These are phyloP conservation scores for Eidolon helvum DNA, from an alignment of 2,113 vertebrate species.

Conservation along the genomic window DNA sequence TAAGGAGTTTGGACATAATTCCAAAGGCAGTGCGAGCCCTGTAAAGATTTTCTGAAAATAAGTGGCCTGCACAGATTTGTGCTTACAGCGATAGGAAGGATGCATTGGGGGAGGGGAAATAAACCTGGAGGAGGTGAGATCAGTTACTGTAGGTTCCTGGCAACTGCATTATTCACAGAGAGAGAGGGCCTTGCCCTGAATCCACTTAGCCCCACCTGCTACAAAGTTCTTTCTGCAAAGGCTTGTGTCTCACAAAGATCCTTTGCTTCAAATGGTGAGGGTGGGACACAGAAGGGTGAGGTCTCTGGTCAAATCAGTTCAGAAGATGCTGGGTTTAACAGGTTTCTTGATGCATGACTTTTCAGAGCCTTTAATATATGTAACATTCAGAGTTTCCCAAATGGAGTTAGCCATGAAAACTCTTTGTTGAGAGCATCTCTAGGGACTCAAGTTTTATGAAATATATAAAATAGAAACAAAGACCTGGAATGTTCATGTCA, in stretches of 20 bases:
- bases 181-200: background rate
- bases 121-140: background rate
- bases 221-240: background rate
- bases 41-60: background rate
- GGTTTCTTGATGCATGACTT: background rate
- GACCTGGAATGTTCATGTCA: background rate
- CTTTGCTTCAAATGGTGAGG: background rate
- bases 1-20: background rate
- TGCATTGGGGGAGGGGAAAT: too few relatives aligned
- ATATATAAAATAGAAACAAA: background rate
- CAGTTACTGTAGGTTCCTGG: background rate
- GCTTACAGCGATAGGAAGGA: background rate
- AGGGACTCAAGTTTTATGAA: background rate
- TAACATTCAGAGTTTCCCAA: background rate
- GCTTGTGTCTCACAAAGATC: background rate
- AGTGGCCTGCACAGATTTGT: background rate
- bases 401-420: background rate
- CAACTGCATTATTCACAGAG: background rate
- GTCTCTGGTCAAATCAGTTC: background rate
- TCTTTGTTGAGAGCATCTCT: slow-evolving; percentile 26
- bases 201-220: background rate
- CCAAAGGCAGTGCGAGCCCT: background rate
- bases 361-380: background rate
- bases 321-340: background rate
- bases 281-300: background rate